Evolutionary conservation across 2,888 invertebrate genomes (phyloP), one percentile per base, ranked within the genome.

Genomic region (Nephrotoma appendiculata): DNA sequence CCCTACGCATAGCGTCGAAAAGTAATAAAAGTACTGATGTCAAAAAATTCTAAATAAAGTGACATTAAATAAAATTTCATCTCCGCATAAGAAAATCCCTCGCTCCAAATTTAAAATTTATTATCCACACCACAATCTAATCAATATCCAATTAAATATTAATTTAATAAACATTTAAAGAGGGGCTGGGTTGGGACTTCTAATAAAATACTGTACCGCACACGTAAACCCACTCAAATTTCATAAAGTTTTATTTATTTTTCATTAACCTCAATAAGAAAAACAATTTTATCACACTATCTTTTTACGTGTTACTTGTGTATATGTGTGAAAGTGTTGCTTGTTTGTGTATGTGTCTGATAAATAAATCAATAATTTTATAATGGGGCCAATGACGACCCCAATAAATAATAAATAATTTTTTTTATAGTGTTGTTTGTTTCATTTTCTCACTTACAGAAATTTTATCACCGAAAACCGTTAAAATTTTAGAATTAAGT

Each of bases 401-500:
- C 71, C 71, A 71, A 71, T 31, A 71, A 71, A 71, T 31, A 31
- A 31, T 31, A 15, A 5, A 57, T 6, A 57, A 2, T 15, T 15
- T 57, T 52, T 57, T 57, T 52, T 15, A 5, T 52, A 6, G n/a
- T n/a, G 7, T 57, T 15, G 5, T 57, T 15, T 57, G n/a, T 31
- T 31, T 71, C 31, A 71, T 71, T 31, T 31, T 31, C 31, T 71
- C 31, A 31, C 31, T 52, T 9, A 12, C 48, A 86, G 86, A 86
- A 86, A 86, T 86, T 86, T 52, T 86, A 31, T 48, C 86, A 86
- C 86, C 86, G 11, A 86, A 48, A 52, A 86, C 86, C 11, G 48
- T 52, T 12, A 86, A 52, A 86, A 86, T 86, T 31, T 48, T 52
- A 86, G 86, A 86, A 48, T 44, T 85, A 85, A 85, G 85, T 85